phyloP scores from a whole-genome alignment of 2,888 invertebrate genomes.

The Cosmia trapezina region DNA sequence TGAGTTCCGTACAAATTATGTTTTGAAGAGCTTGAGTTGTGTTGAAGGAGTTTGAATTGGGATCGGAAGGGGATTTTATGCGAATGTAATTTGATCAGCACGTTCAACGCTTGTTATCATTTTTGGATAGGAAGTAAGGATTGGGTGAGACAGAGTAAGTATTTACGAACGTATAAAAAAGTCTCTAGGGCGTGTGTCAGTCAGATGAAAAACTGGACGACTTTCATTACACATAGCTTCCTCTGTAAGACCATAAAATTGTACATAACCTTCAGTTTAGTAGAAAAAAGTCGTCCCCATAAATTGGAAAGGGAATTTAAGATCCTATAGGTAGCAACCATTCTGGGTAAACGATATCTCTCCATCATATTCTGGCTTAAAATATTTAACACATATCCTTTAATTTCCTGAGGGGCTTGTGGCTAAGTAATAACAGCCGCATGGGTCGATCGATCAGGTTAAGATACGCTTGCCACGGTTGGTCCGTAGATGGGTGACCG shows the following conservation, averaged over 20 bases:
- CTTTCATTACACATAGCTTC: background rate
- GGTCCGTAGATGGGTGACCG: too few species aligned
- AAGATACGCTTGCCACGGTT: too few species aligned
- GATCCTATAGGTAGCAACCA: background rate
- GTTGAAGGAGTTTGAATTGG: slow-evolving; percentile 20
- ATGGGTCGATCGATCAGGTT: too few species aligned
- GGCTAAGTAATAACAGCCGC: too few species aligned
- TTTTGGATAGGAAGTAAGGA: background rate
- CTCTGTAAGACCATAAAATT: background rate
- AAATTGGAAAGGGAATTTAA: background rate
- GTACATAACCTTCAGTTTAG: background rate
- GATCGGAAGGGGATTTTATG: slow-evolving; percentile 8
- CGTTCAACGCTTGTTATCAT: slow-evolving; percentile 2
- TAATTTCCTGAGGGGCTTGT: too few species aligned
- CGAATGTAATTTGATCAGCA: slow-evolving; percentile 33
- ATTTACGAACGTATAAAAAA: background rate
- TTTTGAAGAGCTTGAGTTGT: slow-evolving; percentile 43
- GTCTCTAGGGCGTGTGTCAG: background rate
- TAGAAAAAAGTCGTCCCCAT: too few species aligned
- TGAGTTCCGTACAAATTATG: slow-evolving; percentile 42
- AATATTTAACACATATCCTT: background rate
- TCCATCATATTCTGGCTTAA: background rate
- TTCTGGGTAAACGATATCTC: background rate
- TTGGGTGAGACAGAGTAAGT: background rate
- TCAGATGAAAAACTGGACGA: background rate